A percentile compares a stretch with the other conserved stretches of the same genome.
phyloP scores from a whole-genome alignment of 2,797 vertebrate species.

The Lutjanus campechanus region DNA sequence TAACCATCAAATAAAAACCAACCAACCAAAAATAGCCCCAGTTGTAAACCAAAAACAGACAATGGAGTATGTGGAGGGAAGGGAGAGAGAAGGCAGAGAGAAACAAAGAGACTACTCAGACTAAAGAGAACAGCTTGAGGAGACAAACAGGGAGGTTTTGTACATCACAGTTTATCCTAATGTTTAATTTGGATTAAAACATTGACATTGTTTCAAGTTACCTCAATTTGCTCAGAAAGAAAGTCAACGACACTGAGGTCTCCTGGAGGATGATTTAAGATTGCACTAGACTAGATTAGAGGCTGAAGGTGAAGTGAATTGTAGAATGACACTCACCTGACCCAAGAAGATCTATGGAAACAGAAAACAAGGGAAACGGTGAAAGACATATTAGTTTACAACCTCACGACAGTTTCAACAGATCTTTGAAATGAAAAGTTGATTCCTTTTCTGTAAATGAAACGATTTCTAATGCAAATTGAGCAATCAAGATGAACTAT shows the following conservation, averaged over 20 bases:
- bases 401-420: too few relatives aligned
- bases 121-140: conserved; percentile 76
- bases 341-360: conserved; percentile 83
- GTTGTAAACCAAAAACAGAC: conserved; percentile 77
- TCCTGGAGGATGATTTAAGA: conserved; percentile 29
- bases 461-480: background rate
- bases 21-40: conserved; percentile 74
- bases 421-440: background rate
- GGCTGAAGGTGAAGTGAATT: conserved; percentile 23
- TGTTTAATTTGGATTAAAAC: conserved; percentile 38
- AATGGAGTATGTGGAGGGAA: conserved; percentile 77
- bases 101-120: conserved; percentile 82
- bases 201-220: conserved; percentile 27
- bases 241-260: conserved; percentile 12
- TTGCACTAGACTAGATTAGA: conserved; percentile 30
- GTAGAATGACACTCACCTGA: conserved; percentile 79
- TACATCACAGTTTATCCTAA: conserved; percentile 29
- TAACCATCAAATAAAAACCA: conserved; percentile 56
- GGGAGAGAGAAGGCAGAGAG: conserved; percentile 78
- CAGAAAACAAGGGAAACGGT: conserved; percentile 29
- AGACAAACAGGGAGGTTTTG: conserved; percentile 75
- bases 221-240: conserved; percentile 26
- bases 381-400: background rate
- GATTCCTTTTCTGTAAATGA: too few relatives aligned
- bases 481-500: too few relatives aligned